phyloP scores from a whole-genome alignment of 1,140 invertebrate species.

The Heliconius congener region DNA sequence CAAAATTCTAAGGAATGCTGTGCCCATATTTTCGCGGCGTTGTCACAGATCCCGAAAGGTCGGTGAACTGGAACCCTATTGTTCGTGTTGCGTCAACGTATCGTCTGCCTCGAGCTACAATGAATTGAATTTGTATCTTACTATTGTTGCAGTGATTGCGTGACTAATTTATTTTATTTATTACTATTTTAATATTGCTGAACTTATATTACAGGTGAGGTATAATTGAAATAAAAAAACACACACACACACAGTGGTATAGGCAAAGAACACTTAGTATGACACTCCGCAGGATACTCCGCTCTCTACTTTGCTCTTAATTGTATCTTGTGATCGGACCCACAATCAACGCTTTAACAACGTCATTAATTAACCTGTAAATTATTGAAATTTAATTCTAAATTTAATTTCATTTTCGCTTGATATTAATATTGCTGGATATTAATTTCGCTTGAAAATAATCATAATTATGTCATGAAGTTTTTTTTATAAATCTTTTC shows the following conservation, averaged over 20 bases:
- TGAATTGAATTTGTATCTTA: conserved; percentile 76
- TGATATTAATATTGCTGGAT: too few species aligned
- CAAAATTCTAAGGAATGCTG: conserved; percentile 53
- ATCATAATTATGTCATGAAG: too few species aligned
- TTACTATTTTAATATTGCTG: conserved; percentile 44
- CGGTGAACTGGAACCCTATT: conserved; percentile 76
- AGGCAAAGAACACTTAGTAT: not conserved
- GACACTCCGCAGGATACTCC: not conserved
- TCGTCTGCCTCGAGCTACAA: conserved; percentile 75
- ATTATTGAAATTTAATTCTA: too few species aligned
- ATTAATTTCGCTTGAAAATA: too few species aligned
- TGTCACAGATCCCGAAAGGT: conserved; percentile 78
- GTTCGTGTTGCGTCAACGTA: conserved; percentile 78
- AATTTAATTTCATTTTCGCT: too few species aligned
- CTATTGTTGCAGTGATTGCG: conserved; percentile 74
- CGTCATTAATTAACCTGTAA: too few species aligned
- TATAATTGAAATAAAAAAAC: not conserved
- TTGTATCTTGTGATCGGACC: too few species aligned
- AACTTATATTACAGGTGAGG: conserved; percentile 37
- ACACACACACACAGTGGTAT: not conserved
- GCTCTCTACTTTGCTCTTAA: not conserved
- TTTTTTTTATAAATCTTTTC: too few species aligned
- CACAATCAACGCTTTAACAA: too few species aligned
- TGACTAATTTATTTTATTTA: conserved; percentile 67
- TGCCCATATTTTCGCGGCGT: conserved; percentile 78